Conservation (phyloP, 2,797 vertebrate species). For the Iguana delicatissima region DNA sequence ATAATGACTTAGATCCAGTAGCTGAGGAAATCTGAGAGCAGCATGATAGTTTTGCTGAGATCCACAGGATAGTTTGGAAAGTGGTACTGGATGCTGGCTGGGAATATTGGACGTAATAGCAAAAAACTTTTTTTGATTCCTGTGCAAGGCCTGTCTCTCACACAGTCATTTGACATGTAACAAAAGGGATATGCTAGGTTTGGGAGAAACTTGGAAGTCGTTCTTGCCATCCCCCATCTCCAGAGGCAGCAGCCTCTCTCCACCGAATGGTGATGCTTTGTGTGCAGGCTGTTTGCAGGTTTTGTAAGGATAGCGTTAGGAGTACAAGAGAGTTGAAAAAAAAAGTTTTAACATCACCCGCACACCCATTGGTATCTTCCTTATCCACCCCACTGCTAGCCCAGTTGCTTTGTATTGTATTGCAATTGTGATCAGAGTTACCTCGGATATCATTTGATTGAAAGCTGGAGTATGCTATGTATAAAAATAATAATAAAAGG, state of each 20-base stretch:
- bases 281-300: background rate
- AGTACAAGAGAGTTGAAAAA: background rate
- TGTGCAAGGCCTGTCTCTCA: too few relatives aligned
- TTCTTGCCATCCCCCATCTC: background rate
- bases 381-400: background rate
- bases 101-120: too few relatives aligned
- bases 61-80: too few relatives aligned
- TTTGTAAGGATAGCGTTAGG: background rate
- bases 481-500: background rate
- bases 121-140: too few relatives aligned
- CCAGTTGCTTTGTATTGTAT: background rate
- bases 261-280: background rate
- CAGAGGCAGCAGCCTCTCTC: background rate
- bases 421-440: background rate
- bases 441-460: background rate
- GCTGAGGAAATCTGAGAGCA: too few relatives aligned
- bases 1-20: too few relatives aligned
- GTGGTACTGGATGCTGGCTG: too few relatives aligned
- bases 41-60: too few relatives aligned
- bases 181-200: background rate
- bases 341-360: background rate
- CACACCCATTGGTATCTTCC: background rate
- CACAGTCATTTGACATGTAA: background rate
- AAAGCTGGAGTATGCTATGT: background rate
- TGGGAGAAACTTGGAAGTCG: background rate